Percentiles rank a stretch among this genome's conserved stretches.
These are phyloP conservation scores for Picus viridis DNA, from an alignment of 2,797 vertebrate genomes.

Conservation along the genomic window DNA sequence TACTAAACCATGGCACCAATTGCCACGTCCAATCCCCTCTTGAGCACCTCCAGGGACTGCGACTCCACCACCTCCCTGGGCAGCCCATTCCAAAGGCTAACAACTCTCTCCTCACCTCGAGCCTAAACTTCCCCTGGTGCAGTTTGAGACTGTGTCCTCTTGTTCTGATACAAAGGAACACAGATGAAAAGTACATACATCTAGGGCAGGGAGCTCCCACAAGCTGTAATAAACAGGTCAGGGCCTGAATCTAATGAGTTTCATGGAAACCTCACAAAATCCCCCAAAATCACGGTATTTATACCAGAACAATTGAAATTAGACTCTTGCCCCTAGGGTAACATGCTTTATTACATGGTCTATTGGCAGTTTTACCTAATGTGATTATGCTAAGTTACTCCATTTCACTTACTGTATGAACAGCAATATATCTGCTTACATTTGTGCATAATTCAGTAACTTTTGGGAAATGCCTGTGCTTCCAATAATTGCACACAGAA, in stretches of 20 bases:
- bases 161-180: neutral
- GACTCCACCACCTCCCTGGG: too few species aligned
- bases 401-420: conserved; percentile 70
- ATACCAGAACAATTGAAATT: conserved; percentile 17
- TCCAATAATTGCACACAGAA: conserved; percentile 64
- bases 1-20: too few species aligned
- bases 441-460: conserved; percentile 70
- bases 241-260: neutral
- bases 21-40: too few species aligned
- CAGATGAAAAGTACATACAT: neutral
- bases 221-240: neutral
- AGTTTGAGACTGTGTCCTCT: too few species aligned
- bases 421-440: conserved; percentile 70
- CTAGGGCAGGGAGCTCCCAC: neutral
- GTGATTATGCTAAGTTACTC: conserved; percentile 71
- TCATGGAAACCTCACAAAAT: conserved; percentile 20
- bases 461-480: conserved; percentile 63
- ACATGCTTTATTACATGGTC: conserved; percentile 62
- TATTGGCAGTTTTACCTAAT: conserved; percentile 66
- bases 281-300: neutral
- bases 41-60: too few species aligned
- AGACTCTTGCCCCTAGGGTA: conserved; percentile 45
- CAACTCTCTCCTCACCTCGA: too few species aligned
- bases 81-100: too few species aligned
- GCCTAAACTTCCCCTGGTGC: too few species aligned